phyloP scores from a whole-genome alignment of 2,113 vertebrate genomes.

The Hylia prasina region DNA sequence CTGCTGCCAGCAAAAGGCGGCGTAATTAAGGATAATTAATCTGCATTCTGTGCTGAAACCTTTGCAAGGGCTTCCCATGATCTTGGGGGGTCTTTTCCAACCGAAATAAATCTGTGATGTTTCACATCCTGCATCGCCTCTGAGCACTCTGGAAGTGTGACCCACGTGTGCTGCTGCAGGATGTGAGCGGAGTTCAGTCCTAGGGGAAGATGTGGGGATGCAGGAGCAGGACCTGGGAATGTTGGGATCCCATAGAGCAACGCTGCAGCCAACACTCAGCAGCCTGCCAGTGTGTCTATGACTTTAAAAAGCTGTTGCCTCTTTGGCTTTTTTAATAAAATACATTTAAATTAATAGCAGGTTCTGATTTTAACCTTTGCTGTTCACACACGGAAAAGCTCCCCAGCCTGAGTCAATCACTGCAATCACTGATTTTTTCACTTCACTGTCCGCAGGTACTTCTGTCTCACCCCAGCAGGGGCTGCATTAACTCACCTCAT shows the following conservation, averaged over 20 bases:
- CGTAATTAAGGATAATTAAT: not conserved
- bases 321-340: not conserved
- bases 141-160: not conserved
- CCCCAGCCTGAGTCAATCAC: not conserved
- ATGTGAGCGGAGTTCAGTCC: not conserved
- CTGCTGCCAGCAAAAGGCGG: not conserved
- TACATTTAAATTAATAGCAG: not conserved
- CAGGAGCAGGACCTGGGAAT: not conserved
- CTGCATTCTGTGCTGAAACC: not conserved
- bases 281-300: not conserved
- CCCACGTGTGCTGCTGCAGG: accelerated
- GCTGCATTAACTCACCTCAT: accelerated
- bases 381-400: not conserved
- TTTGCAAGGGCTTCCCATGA: not conserved
- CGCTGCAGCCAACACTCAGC: not conserved
- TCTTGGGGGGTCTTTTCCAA: not conserved
- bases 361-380: not conserved
- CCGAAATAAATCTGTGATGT: not conserved
- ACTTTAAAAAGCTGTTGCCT: not conserved
- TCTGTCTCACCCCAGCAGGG: not conserved
- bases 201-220: accelerated
- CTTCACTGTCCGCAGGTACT: not conserved
- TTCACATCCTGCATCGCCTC: too few relatives aligned
- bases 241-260: accelerated
- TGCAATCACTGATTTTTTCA: not conserved